phyloP scores from a whole-genome alignment of 2,888 invertebrate species.

The Diaphora mendica region DNA sequence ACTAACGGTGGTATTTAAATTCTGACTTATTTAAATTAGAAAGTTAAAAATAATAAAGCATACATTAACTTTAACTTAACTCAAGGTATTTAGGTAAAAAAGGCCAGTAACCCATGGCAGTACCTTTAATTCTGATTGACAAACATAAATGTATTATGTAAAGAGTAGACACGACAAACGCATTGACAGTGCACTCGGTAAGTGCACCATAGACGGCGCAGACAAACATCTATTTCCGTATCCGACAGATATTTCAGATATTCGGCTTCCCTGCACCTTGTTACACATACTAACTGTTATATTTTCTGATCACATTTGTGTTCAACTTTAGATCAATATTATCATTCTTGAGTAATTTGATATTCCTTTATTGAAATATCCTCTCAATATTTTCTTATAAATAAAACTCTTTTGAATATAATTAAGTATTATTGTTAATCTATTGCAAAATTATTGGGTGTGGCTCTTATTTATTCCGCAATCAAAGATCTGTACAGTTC shows the following conservation, averaged over 20 bases:
- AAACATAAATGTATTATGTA: slow-evolving; percentile 25
- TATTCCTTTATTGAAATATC: neutral
- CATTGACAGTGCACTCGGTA: slow-evolving; percentile 48
- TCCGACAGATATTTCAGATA: slow-evolving; percentile 53
- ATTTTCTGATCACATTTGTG: neutral
- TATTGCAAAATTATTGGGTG: slow-evolving; percentile 44
- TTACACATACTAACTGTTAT: slow-evolving; percentile 12
- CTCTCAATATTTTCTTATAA: neutral
- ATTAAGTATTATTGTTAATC: slow-evolving; percentile 33
- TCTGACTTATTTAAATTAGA: neutral
- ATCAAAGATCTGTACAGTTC: slow-evolving; percentile 47
- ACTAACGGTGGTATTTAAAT: neutral
- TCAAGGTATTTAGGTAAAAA: neutral
- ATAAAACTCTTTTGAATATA: slow-evolving; percentile 19
- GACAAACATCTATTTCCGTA: slow-evolving; percentile 69
- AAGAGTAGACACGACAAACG: slow-evolving; percentile 55
- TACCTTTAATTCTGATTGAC: neutral
- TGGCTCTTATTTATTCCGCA: slow-evolving; percentile 43
- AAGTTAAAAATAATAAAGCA: neutral
- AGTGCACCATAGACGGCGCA: slow-evolving; percentile 44
- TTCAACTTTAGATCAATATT: neutral
- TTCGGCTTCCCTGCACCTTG: slow-evolving; percentile 31
- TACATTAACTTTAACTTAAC: neutral
- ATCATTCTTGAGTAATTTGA: neutral
- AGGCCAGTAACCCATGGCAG: no score